phyloP scores from a whole-genome alignment of 2,888 invertebrate genomes.

The Heliconius erato region DNA sequence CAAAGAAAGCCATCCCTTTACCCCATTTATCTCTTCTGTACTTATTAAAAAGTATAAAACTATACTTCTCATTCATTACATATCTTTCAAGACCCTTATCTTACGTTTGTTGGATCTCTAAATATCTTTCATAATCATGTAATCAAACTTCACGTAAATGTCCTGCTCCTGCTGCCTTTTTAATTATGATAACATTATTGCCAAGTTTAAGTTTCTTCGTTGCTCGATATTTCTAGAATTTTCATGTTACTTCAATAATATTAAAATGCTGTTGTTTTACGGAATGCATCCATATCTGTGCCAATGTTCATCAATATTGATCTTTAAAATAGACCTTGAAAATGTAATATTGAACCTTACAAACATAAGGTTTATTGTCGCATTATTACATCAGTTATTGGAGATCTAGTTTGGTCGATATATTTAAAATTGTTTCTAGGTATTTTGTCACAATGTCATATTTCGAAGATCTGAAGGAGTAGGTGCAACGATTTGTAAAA shows the following conservation, averaged over 20 bases:
- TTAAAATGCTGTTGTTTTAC: not conserved
- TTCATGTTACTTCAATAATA: not conserved
- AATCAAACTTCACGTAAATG: not conserved
- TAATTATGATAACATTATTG: not conserved
- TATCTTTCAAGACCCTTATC: not conserved
- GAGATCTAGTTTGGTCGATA: not conserved
- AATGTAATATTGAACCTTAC: not conserved
- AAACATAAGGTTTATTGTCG: constrained; percentile 5
- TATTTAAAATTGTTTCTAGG: not conserved
- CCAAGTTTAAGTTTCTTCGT: not conserved
- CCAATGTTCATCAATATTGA: constrained; percentile 2
- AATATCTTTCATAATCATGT: not conserved
- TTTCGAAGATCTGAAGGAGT: too few relatives aligned
- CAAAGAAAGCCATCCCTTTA: not conserved
- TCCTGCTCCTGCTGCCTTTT: too few relatives aligned
- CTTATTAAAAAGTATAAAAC: not conserved
- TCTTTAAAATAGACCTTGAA: not conserved
- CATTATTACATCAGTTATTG: not conserved
- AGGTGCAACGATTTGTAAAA: too few relatives aligned
- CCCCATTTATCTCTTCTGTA: not conserved
- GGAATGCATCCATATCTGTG: not conserved
- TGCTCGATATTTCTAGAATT: not conserved
- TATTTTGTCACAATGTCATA: not conserved
- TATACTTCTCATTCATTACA: not conserved
- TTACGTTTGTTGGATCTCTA: too few relatives aligned